phyloP scores from a whole-genome alignment of 1,140 invertebrate species.

The Pachyrhynchus sulphureomaculatus region DNA sequence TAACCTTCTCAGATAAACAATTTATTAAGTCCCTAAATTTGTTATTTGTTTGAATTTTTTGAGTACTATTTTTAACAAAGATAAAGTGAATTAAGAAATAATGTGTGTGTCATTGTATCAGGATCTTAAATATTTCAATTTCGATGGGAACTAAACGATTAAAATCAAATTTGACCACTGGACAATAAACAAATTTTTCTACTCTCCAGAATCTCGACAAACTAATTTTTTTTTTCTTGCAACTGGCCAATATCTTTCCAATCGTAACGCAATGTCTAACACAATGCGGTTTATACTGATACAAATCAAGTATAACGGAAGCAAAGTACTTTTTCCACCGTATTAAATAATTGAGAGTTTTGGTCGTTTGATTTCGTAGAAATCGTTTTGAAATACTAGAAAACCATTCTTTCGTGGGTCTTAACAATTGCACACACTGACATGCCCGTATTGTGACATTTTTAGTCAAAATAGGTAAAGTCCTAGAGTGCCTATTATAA shows the following conservation, averaged over 20 bases:
- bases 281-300: constrained; percentile 8
- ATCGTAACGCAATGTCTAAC: neutral
- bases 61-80: too few relatives aligned
- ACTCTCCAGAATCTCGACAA: neutral
- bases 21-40: too few relatives aligned
- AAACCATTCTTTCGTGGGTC: constrained; percentile 7
- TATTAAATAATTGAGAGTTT: constrained; percentile 5
- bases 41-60: too few relatives aligned
- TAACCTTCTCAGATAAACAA: too few relatives aligned
- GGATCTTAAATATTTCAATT: too few relatives aligned
- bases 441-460: constrained; percentile 27
- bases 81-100: too few relatives aligned
- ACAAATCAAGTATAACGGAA: constrained; percentile 20
- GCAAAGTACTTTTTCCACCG: neutral
- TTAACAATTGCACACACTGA: constrained; percentile 16
- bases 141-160: too few relatives aligned
- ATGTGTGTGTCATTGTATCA: too few relatives aligned
- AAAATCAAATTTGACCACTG: constrained; percentile 21
- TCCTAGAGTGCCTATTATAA: constrained; percentile 23
- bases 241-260: neutral
- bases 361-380: neutral
- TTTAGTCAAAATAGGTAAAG: constrained; percentile 31
- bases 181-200: constrained; percentile 4
- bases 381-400: neutral
- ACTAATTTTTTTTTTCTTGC: neutral